phyloP scores from a whole-genome alignment of 2,797 vertebrate genomes.

The Argya squamiceps region DNA sequence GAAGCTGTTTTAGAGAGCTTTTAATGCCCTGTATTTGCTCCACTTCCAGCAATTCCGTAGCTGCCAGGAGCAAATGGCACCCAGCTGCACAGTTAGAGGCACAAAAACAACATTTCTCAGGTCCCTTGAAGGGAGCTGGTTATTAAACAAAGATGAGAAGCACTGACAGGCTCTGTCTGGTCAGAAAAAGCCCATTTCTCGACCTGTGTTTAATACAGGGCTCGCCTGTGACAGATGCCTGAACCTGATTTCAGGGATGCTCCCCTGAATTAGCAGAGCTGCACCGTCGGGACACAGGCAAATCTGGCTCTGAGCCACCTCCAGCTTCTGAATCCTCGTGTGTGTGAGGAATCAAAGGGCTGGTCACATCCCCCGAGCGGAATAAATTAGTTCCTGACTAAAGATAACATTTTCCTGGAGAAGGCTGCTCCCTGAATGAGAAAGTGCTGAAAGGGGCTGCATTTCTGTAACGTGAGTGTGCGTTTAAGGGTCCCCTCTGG shows the following conservation, averaged over 20 bases:
- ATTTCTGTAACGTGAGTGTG: neutral
- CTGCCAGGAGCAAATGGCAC: neutral
- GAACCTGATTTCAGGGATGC: neutral
- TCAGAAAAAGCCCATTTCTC: neutral
- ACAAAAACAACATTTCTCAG: neutral
- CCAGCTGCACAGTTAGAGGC: neutral
- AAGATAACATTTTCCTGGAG: neutral
- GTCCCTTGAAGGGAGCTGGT: neutral
- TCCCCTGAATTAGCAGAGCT: neutral
- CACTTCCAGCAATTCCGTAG: neutral
- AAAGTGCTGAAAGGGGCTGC: neutral
- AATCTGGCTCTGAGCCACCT: neutral
- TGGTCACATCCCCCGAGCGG: neutral
- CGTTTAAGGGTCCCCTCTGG: conserved; percentile 28
- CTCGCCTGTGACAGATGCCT: neutral
- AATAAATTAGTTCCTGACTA: neutral
- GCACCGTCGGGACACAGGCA: neutral
- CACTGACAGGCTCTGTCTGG: neutral
- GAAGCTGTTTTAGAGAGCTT: neutral
- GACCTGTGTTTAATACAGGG: neutral
- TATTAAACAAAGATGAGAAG: neutral
- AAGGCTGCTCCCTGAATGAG: neutral
- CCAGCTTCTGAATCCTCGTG: neutral
- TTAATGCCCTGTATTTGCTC: neutral
- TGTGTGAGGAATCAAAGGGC: neutral